phyloP scores from a whole-genome alignment of 2,888 invertebrate species.

The Euproctis similis region DNA sequence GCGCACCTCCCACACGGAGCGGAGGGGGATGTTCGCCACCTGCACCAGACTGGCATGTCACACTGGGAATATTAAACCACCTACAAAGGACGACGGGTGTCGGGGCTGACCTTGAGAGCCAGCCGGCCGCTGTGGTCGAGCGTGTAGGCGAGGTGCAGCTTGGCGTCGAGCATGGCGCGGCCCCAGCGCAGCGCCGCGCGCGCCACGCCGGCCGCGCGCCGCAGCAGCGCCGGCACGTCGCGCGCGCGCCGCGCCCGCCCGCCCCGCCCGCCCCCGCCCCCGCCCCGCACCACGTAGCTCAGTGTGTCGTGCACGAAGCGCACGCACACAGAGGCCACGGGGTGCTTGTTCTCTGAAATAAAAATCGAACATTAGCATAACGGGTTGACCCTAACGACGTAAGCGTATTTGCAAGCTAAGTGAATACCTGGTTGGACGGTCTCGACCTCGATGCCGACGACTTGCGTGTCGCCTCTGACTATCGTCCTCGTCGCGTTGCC shows the following conservation, averaged over 20 bases:
- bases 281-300: conserved; percentile 31
- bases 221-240: conserved; percentile 24
- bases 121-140: conserved; percentile 31
- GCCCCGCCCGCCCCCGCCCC: conserved; percentile 36
- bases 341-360: conserved; percentile 36
- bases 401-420: too few relatives aligned
- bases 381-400: too few relatives aligned
- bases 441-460: conserved; percentile 30
- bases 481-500: conserved; percentile 27
- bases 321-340: conserved; percentile 39
- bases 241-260: conserved; percentile 14
- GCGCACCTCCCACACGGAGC: conserved; percentile 54
- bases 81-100: too few relatives aligned
- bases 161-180: conserved; percentile 42
- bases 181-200: conserved; percentile 41
- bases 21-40: conserved; percentile 58
- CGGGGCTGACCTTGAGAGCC: conserved; percentile 46
- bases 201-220: conserved; percentile 31
- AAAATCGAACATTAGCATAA: too few relatives aligned
- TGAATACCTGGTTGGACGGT: conserved; percentile 29
- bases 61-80: too few relatives aligned
- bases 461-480: conserved; percentile 42
- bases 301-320: conserved; percentile 40
- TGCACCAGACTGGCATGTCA: too few relatives aligned
- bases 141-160: conserved; percentile 42